Evolutionary conservation across 2,797 vertebrate species (phyloP).

Genomic region (Gadopsis bispinosus): DNA sequence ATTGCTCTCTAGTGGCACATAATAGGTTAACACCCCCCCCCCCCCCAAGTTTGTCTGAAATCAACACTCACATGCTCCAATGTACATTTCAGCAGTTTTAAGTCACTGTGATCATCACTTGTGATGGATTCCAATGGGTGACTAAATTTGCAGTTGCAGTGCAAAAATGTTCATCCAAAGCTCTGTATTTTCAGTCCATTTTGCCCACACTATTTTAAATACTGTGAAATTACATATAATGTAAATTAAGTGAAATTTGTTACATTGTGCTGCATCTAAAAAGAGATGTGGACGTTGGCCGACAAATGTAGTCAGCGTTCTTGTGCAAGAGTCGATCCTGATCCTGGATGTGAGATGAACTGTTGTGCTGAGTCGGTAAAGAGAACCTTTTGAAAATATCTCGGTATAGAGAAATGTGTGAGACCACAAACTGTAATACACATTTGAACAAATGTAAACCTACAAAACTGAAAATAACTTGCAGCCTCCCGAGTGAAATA

Average conservation of each 20-base stretch:
- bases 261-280: too few relatives aligned
- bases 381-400: not conserved
- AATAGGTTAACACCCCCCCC: not conserved
- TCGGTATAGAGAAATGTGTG: not conserved
- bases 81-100: not conserved
- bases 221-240: not conserved
- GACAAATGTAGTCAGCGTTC: not conserved
- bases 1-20: constrained; percentile 75
- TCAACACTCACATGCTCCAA: not conserved
- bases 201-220: not conserved
- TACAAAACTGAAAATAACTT: not conserved
- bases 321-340: not conserved
- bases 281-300: not conserved
- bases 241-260: too few relatives aligned
- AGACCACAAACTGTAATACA: not conserved
- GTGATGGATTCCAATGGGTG: too few relatives aligned
- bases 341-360: not conserved
- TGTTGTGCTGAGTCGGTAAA: not conserved
- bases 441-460: not conserved
- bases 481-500: not conserved
- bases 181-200: not conserved
- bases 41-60: not conserved
- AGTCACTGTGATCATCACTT: not conserved
- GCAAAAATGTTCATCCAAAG: not conserved
- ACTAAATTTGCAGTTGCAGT: not conserved